Percentiles rank a stretch among this genome's conserved stretches.
Evolutionary conservation across 1,140 invertebrate genomes (phyloP).

Genomic region (Drosophila melanogaster): DNA sequence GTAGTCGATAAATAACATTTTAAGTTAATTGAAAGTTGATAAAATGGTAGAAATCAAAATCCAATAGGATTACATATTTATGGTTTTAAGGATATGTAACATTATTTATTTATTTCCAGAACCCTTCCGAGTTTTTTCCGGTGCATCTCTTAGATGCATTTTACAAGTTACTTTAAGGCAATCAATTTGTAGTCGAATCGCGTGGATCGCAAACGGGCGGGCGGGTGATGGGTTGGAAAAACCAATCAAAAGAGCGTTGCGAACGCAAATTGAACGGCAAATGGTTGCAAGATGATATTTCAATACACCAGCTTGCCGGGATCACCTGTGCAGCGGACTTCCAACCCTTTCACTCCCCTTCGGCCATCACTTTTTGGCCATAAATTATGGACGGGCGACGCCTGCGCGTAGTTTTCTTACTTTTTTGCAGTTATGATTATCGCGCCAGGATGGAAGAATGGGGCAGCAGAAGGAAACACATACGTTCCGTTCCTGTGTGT

Average conservation of each 20-base stretch:
- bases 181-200: slow-evolving; percentile 72
- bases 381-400: slow-evolving; percentile 78
- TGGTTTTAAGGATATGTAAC: no score
- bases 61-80: no score
- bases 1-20: neutral
- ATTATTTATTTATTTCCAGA: no score
- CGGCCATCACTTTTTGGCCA: slow-evolving; percentile 36
- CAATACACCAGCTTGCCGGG: slow-evolving; percentile 56
- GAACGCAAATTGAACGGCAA: slow-evolving; percentile 83
- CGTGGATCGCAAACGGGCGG: slow-evolving; percentile 5
- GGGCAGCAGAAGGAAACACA: neutral
- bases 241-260: slow-evolving; percentile 83
- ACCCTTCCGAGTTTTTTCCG: neutral
- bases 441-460: slow-evolving; percentile 54
- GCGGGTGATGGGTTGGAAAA: slow-evolving; percentile 54
- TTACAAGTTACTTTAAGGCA: slow-evolving; percentile 83
- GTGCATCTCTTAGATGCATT: slow-evolving; percentile 66
- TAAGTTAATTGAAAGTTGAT: no score
- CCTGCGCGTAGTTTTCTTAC: slow-evolving; percentile 80
- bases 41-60: no score
- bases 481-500: slow-evolving; percentile 43
- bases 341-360: neutral
- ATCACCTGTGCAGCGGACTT: slow-evolving; percentile 6
- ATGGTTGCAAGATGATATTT: slow-evolving; percentile 80
- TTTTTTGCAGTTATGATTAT: slow-evolving; percentile 83